phyloP scores from a whole-genome alignment of 2,113 vertebrate genomes.

The Neofelis nebulosa region DNA sequence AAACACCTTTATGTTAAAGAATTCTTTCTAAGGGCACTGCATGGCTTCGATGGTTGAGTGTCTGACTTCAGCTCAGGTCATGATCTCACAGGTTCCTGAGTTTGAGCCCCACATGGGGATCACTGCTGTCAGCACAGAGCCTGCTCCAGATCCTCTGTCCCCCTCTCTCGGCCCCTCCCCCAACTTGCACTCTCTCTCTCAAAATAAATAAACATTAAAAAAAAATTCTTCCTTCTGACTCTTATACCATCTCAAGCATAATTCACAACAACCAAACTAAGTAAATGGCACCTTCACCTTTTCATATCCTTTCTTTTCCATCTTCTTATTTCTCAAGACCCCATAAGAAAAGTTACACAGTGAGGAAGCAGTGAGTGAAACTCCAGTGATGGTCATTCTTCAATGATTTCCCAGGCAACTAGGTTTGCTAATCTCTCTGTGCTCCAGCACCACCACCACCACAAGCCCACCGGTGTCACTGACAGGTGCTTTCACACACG shows the following conservation, averaged over 20 bases:
- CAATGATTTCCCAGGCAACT: background rate
- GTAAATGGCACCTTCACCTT: background rate
- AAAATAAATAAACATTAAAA: no score
- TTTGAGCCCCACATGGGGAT: no score
- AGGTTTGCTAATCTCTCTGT: background rate
- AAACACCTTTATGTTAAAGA: background rate
- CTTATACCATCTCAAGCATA: background rate
- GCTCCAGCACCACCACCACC: background rate
- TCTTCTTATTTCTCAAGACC: background rate
- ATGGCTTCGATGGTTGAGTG: no score
- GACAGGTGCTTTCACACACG: background rate
- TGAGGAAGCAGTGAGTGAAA: background rate
- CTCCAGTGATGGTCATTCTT: background rate
- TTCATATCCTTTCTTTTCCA: background rate
- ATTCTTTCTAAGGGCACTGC: background rate
- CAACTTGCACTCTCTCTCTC: no score
- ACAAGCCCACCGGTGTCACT: background rate
- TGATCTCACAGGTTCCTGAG: no score
- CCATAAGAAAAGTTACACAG: background rate
- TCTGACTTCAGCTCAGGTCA: no score
- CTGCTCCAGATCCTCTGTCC: no score
- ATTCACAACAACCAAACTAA: background rate
- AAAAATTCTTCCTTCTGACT: background rate
- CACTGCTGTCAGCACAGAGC: no score
- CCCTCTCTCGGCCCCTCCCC: no score